Evolutionary conservation across 92 coral and sea anemone genomes (phyloP).

Genomic region (Epizoanthus fatuus): DNA sequence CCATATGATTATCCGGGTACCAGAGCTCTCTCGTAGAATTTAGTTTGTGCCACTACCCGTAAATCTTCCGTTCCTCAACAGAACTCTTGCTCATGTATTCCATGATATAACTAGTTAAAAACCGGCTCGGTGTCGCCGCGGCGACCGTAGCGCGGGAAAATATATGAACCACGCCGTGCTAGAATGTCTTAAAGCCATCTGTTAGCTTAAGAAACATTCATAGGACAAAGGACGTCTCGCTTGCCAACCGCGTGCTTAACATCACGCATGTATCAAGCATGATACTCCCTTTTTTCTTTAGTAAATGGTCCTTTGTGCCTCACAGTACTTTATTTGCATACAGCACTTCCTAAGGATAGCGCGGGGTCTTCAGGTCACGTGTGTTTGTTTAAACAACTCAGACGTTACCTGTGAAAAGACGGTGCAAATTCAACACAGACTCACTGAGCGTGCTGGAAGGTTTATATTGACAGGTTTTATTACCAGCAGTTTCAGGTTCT

Average conservation of each 20-base stretch:
- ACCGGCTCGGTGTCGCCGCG: constrained; percentile 24
- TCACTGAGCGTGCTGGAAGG: constrained; percentile 41
- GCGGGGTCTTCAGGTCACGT: constrained; percentile 22
- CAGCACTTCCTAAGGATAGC: neutral
- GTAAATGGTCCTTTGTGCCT: constrained; percentile 37
- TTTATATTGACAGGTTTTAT: constrained; percentile 44
- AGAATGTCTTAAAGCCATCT: constrained; percentile 60
- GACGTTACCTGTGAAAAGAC: constrained; percentile 43
- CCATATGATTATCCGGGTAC: constrained; percentile 22
- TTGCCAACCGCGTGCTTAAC: constrained; percentile 90
- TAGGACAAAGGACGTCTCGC: constrained; percentile 80
- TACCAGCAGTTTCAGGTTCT: constrained; percentile 59
- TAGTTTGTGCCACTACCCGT: neutral
- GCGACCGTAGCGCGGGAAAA: constrained; percentile 24
- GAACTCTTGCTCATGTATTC: neutral
- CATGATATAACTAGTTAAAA: neutral
- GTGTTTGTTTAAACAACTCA: constrained; percentile 22
- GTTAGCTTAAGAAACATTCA: constrained; percentile 94
- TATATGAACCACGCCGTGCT: neutral
- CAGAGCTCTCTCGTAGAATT: constrained; percentile 9
- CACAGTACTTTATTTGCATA: constrained; percentile 57
- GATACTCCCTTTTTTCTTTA: constrained; percentile 56
- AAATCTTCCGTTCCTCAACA: neutral
- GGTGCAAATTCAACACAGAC: constrained; percentile 28
- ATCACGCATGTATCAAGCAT: constrained; percentile 90